Evolutionary conservation across 1,140 invertebrate genomes (phyloP), one percentile per base, ranked within the genome.

Genomic region (Scaptomyza montana): DNA sequence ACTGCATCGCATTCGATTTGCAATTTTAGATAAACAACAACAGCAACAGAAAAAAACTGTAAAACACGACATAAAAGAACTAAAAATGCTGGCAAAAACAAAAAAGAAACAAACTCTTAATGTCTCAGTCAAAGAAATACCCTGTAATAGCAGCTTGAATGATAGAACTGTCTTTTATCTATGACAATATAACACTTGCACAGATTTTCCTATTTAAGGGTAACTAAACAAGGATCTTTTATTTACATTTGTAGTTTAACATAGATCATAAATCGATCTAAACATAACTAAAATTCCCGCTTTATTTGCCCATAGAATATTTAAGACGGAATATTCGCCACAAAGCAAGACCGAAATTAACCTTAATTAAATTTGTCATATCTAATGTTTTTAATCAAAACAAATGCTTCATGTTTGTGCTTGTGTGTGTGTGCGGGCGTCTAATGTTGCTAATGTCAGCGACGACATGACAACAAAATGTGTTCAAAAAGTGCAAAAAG

Each of bases 311-410:
- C 5, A n/a, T n/a, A 43, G 3, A n/a, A n/a, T n/a, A 43, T 9
- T 13, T 33, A 5, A 39, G 8, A 4, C 13, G 19, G 9, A 54
- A 54, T 4, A 19, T 54, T 55, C 4, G 36, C 19, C 47, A 54
- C 56, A 62, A 56, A 55, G 50, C 60, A 33, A 60, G 69, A 43
- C 59, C 59, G 47, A 76, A 85, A 80, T 80, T 69, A 85, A 70
- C 80, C 80, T 80, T 85, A 85, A 85, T 85, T 85, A 80, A 85
- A 80, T 77, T 80, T 74, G 75, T 82, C 84, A 82, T 87, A 86
- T 86, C 81, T 77, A 47, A 6, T 53, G 45, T 59, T 78, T 78
- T 77, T 70, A 80, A 87, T 87, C 84, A 66, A 66, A 65, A 59
- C 53, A 63, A 79, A 69, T 67, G 56, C 56, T 55, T 46, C 71